phyloP scores from a whole-genome alignment of 2,113 vertebrate genomes.

The Pelecanus crispus region DNA sequence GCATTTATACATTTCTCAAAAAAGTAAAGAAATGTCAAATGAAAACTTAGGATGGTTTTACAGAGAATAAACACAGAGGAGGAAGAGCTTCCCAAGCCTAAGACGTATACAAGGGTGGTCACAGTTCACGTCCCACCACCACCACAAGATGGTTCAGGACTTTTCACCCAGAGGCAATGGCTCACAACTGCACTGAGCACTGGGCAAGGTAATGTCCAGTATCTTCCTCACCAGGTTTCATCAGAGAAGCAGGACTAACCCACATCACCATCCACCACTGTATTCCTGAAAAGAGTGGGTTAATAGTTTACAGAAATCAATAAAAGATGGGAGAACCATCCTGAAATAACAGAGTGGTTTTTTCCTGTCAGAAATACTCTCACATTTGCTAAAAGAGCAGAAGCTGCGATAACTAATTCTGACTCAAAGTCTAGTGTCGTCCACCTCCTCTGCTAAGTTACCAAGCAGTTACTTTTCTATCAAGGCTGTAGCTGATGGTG shows the following conservation, averaged over 20 bases:
- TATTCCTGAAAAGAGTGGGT: constrained; percentile 30
- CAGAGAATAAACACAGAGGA: neutral
- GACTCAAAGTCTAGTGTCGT: neutral
- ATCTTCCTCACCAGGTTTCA: neutral
- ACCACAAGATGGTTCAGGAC: neutral
- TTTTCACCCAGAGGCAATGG: neutral
- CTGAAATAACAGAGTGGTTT: neutral
- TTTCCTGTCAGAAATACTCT: constrained; percentile 14
- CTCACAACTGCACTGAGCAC: neutral
- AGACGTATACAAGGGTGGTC: neutral
- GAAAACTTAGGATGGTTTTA: neutral
- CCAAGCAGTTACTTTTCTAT: neutral
- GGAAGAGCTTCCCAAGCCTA: neutral
- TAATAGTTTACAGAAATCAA: constrained; percentile 13
- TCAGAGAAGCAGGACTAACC: neutral
- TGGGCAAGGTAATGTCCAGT: fast-evolving
- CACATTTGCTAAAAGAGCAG: neutral
- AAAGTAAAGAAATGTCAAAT: neutral
- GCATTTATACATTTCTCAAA: neutral
- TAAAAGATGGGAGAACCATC: neutral
- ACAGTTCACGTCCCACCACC: neutral
- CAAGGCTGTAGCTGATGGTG: neutral
- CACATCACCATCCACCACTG: neutral
- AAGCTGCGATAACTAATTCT: neutral
- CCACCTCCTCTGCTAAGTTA: neutral